These are phyloP conservation scores for Carlito syrichta DNA, from an alignment of 2,113 vertebrate genomes.

Conservation along the genomic window DNA sequence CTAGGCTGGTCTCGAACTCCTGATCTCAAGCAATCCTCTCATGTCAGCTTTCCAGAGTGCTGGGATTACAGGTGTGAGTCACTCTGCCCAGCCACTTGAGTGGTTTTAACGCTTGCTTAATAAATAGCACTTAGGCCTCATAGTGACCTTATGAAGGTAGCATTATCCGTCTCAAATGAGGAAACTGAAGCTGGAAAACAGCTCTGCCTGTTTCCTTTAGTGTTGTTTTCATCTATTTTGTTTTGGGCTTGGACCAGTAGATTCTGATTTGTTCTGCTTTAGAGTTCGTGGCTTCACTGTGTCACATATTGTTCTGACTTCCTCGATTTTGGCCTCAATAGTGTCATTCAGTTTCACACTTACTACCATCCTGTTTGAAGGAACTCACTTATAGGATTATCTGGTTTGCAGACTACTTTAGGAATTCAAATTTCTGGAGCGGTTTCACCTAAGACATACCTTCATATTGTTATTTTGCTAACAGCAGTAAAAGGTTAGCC, in stretches of 20 bases:
- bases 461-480: neutral
- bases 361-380: neutral
- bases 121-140: neutral
- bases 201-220: neutral
- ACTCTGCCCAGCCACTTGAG: too few species aligned
- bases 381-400: neutral
- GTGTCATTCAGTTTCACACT: neutral
- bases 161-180: neutral
- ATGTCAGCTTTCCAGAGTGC: too few species aligned
- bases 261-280: neutral
- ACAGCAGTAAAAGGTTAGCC: neutral
- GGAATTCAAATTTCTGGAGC: neutral
- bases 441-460: neutral
- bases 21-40: too few species aligned
- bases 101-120: neutral
- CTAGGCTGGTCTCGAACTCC: too few species aligned
- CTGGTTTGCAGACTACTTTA: neutral
- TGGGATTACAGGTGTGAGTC: too few species aligned
- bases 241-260: neutral
- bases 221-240: neutral
- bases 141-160: neutral
- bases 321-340: neutral
- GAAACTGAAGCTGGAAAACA: neutral
- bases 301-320: neutral
- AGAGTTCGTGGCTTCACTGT: neutral